phyloP scores from a whole-genome alignment of 2,797 vertebrate species.

The Rhabdomys pumilio region DNA sequence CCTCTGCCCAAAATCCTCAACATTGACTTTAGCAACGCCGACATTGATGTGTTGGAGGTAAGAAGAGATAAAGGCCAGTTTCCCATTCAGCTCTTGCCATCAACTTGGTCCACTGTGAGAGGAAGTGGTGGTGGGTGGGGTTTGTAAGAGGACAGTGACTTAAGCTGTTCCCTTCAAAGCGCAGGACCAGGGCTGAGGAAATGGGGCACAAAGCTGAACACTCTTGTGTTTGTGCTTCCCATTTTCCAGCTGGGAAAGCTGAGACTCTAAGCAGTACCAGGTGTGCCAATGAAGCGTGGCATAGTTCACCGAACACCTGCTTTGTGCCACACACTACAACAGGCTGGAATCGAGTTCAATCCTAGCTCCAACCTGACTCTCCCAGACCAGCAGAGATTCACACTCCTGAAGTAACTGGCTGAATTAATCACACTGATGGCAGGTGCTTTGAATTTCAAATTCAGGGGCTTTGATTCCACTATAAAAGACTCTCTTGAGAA shows the following conservation, averaged over 20 bases:
- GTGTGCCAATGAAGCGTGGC: neutral
- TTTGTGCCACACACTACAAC: neutral
- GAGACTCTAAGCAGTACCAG: conserved; percentile 14
- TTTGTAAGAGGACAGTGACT: neutral
- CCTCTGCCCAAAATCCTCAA: conserved; percentile 87
- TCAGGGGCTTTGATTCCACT: neutral
- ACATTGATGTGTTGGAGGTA: conserved; percentile 85
- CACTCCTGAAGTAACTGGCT: neutral
- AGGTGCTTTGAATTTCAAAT: neutral
- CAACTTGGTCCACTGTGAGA: neutral
- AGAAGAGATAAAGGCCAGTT: conserved; percentile 24
- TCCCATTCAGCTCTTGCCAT: fast-evolving
- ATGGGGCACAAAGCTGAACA: neutral
- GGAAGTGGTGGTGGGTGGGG: neutral
- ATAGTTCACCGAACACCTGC: neutral
- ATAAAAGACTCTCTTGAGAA: neutral
- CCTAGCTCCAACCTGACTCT: neutral
- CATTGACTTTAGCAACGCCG: conserved; percentile 81
- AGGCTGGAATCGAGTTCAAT: neutral
- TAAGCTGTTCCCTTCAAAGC: neutral
- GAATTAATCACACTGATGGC: neutral
- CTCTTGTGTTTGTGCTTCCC: neutral
- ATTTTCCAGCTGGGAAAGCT: neutral
- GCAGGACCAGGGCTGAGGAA: neutral
- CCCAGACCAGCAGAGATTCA: neutral